Evolutionary conservation across 2,113 vertebrate species (phyloP), one percentile per base, ranked within the genome.

Genomic region (Synodontis membranacea): DNA sequence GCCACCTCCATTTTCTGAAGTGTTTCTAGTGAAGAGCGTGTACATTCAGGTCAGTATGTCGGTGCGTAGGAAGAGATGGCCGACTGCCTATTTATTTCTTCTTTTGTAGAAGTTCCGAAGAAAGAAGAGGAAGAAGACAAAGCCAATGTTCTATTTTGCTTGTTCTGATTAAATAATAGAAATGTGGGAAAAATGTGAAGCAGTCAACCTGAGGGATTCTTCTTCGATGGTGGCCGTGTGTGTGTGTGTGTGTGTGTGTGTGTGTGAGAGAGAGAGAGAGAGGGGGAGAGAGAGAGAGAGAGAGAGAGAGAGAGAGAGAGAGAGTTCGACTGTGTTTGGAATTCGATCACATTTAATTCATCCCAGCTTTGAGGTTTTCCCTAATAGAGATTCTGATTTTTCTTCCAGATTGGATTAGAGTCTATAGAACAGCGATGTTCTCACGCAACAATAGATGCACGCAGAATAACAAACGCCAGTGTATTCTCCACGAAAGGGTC

Each of bases 81-180:
- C 58, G 34, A 58, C 9, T 23, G 42, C 23, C 25, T 75, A 14
- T 75, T n/a, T 46, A 44, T 42, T 42, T 25, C 46, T 74, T n/a
- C 11, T 75, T 44, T 75, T n/a, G 23, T 28, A 75, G 2, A 25
- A 46, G 23, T 46, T 46, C 23, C 42, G 46, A 46, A 75, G 72
- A n/a, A 75, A 75, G 72, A 42, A 17, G n/a, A 60, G 28, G 79
- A 44, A 60, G 37, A 34, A 31, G 37, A 54, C 50, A 60, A 60
- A n/a, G 37, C 54, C 23, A 58, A 62, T 9, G 25, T 15, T 44
- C 11, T 44, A 42, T 82, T 82, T 58, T 23, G 19, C n/a, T 64
- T 85, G 74, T 17, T 85, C 76, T 25, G 46, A 79, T 79, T 64
- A 64, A 79, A 79, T 74, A 58, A 42, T 48, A 66, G 60, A 82